Base-by-base conservation (phyloP, 1,140 invertebrate species). In the Apis cerana region DNA sequence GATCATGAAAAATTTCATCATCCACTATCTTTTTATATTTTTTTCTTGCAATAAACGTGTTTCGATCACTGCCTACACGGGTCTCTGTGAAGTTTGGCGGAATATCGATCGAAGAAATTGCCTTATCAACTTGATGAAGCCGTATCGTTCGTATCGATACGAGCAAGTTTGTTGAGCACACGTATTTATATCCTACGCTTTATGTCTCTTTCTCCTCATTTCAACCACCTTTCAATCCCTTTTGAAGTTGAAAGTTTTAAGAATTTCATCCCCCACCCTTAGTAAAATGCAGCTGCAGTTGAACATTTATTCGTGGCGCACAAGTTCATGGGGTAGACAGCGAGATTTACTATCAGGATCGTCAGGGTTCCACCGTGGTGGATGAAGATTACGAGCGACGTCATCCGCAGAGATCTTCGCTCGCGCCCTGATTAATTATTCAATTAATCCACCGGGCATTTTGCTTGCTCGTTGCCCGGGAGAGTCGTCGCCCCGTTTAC, bases 81-180 rank as follows among this genome's bases (percentile, higher is more conserved):
- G 77, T 81, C 72, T 69, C 43, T 19, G 33, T 33, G 4, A 81
- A 87, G 68, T 85, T 85, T 43, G 48, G 62, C 23, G 23, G 85
- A 86, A 72, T 89, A 89, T 88, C 83, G 88, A 89, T 90, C 85
- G 74, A 52, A 43, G 77, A 86, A 88, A 59, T 89, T 58, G 62
- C n/a, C 80, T 90, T 89, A 89, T 88, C 84, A 85, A 86, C 80
- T 67, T 74, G 75, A 68, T 33, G 27, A 58, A 54, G 48, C 72
- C 85, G 64, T 58, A 65, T 8, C 50, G n/a, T n/a, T n/a, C n/a
- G n/a, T 65, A 56, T 88, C 86, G 27, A 4, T 3, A 33, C 33
- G 33, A n/a, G n/a, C n/a, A n/a, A n/a, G n/a, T n/a, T n/a, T 33
- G 3, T 27, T 27, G 27, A 27, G 27, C 27, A 27, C 27, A 1